Evolutionary conservation across 2,113 vertebrate genomes (phyloP).

Genomic region (Alouatta palliata): DNA sequence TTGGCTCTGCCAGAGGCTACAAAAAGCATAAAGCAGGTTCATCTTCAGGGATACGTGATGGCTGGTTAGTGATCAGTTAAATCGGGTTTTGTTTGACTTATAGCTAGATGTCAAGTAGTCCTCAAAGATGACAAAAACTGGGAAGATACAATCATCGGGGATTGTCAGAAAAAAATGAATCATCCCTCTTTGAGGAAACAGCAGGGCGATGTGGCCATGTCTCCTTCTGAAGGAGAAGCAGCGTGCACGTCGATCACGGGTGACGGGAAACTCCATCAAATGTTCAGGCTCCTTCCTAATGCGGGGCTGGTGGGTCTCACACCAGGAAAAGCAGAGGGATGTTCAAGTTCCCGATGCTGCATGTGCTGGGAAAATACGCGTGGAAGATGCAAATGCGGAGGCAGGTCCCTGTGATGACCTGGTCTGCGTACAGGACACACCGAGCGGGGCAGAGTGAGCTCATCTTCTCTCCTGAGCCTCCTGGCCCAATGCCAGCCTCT

Average conservation of each 20-base stretch:
- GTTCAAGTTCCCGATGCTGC: background rate
- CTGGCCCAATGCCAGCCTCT: background rate
- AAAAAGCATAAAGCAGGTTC: conserved; percentile 48
- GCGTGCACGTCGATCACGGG: fast-evolving
- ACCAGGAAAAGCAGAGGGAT: background rate
- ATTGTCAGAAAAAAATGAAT: background rate
- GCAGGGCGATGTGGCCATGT: fast-evolving
- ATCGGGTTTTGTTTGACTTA: background rate
- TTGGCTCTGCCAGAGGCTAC: conserved; percentile 30
- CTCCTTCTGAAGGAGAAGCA: background rate
- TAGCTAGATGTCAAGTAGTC: background rate
- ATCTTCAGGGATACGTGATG: background rate
- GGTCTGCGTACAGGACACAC: fast-evolving
- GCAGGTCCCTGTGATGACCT: too few relatives aligned
- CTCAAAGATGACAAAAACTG: background rate
- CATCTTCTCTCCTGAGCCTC: background rate
- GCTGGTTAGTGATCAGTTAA: background rate
- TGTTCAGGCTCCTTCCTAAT: background rate
- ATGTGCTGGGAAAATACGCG: fast-evolving
- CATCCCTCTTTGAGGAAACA: background rate
- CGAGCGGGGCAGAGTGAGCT: fast-evolving
- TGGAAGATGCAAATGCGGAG: background rate
- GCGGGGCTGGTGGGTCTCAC: background rate
- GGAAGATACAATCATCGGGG: background rate
- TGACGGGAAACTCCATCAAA: fast-evolving